Percentiles rank a stretch among this genome's conserved stretches.
These are phyloP conservation scores for Zele albiditarsus DNA, from an alignment of 2,888 invertebrate species.

Conservation along the genomic window DNA sequence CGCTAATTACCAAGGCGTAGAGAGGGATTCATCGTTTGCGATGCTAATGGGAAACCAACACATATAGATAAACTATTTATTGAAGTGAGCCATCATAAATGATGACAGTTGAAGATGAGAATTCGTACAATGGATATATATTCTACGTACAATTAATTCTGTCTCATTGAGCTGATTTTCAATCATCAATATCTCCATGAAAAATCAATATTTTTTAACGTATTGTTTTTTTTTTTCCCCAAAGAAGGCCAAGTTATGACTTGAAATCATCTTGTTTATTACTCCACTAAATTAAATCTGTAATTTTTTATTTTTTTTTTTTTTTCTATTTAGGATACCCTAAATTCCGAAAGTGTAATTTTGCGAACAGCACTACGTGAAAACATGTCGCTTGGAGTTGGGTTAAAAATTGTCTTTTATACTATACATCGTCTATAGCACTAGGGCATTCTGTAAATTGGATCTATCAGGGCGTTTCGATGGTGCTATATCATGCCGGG, in stretches of 20 bases:
- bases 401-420: conserved; percentile 55
- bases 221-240: no score
- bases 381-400: conserved; percentile 29
- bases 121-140: no score
- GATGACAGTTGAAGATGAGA: neutral
- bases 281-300: neutral
- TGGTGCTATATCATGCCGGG: conserved; percentile 71
- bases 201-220: no score
- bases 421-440: conserved; percentile 34
- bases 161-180: no score
- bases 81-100: neutral
- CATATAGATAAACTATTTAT: neutral
- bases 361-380: neutral
- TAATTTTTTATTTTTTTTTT: neutral
- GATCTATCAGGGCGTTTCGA: conserved; percentile 71
- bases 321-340: neutral
- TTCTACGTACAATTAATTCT: no score
- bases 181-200: no score
- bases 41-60: neutral
- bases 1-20: conserved; percentile 66
- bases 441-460: conserved; percentile 68
- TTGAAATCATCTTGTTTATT: no score
- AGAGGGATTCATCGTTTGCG: conserved; percentile 32
- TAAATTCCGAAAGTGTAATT: conserved; percentile 22
- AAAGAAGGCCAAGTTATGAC: no score